Evolutionary conservation across 2,888 invertebrate genomes (phyloP), one percentile per base, ranked within the genome.

Genomic region (Mesochorus sp.): DNA sequence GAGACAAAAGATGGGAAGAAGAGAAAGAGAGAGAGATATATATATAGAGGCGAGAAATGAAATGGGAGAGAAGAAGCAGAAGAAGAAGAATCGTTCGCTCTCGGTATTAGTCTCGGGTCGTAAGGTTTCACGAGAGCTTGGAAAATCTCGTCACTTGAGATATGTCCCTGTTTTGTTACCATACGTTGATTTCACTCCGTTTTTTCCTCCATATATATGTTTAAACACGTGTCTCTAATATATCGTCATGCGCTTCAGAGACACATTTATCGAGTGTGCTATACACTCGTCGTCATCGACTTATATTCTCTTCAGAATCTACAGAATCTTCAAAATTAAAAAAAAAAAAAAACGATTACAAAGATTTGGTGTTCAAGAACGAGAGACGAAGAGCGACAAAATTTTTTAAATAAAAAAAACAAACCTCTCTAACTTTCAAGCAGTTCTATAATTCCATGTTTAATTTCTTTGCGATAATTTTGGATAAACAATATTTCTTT

Each of bases 101-200:
- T 21, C 24, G 47, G 47, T 57, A 31, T 68, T 71, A 49, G 61
- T 59, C 70, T 73, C 28, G 59, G 44, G 39, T 73, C 68, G 53
- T 77, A 55, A 73, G 61, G 28, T 68, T 68, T 55, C 51, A 62
- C 55, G 26, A 76, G 53, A 72, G 61, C 62, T 68, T 42, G 21
- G 19, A 62, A 67, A 68, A 66, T 64, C 74, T 59, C 26, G 59
- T 75, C 75, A 70, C 70, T 78, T 44, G 78, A 74, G 64, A 78
- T 78, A 70, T 66, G 28, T 66, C 53, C n/a, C 74, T 28, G 71
- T 66, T 66, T 74, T 66, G 49, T 59, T 70, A 37, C 59, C 51
- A 51, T 59, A 59, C 68, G 37, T 70, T 53, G 21, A 55, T 47
- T 57, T 49, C 12, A 34, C 8, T 34, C 14, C 19, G 3, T 31